Conservation (phyloP, 1,140 invertebrate species). For the Anastatus disparis region DNA sequence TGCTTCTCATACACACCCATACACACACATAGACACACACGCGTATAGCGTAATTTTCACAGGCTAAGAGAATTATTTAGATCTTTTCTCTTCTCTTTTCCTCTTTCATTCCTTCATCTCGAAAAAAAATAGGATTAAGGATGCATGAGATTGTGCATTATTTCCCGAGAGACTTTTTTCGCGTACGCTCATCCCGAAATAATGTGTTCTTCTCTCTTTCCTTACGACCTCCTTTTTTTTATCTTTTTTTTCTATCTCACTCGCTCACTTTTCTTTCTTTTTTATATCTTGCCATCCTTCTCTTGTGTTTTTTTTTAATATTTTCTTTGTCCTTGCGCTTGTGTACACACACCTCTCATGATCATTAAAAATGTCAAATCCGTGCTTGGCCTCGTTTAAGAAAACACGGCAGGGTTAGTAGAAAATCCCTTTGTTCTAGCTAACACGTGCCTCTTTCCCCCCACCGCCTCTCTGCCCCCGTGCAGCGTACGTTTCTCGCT, state of each 20-base stretch:
- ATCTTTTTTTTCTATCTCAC: no score
- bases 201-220: slow-evolving; percentile 7
- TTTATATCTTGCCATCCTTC: no score
- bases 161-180: slow-evolving; percentile 41
- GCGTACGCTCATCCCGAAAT: slow-evolving; percentile 36
- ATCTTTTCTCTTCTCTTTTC: not conserved
- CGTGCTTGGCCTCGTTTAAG: no score
- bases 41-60: not conserved
- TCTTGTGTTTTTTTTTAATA: no score
- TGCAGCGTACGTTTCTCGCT: no score
- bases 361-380: slow-evolving; percentile 20
- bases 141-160: slow-evolving; percentile 39
- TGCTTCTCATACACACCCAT: not conserved
- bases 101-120: not conserved
- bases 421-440: no score
- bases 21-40: not conserved
- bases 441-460: no score
- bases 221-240: not conserved
- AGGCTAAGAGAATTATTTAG: slow-evolving; percentile 16
- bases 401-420: no score
- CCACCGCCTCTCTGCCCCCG: no score
- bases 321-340: no score
- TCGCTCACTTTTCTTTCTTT: no score
- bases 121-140: slow-evolving; percentile 7
- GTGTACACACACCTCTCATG: no score